Evolutionary conservation across 2,888 invertebrate species (phyloP), one percentile per base, ranked within the genome.

Genomic region (Noctua janthe): DNA sequence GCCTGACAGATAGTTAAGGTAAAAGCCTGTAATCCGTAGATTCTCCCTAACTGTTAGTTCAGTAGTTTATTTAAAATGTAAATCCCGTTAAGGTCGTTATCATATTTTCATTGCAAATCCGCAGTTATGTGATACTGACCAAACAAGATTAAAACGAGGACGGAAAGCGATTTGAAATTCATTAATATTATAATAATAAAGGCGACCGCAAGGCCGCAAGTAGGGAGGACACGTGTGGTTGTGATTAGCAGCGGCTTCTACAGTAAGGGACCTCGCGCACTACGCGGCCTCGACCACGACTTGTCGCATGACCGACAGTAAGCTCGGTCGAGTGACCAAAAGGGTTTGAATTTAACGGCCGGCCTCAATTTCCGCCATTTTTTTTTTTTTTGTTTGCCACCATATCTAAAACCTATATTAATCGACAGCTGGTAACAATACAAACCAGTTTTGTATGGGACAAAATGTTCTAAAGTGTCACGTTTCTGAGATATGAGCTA

Each of bases 181-280:
- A 49, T 81, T 78, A 62, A 59, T 47, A 76, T 75, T 75, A 17
- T 49, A 73, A 73, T 54, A 73, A 73, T 77, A 77, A 51, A 73
- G 35, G 51, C 49, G 74, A 76, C 78, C 74, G 39, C 64, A n/a
- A 76, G 11, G 66, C 66, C 23, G 43, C 71, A 76, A 73, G 67
- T 67, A 54, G 54, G 72, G 62, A 29, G 13, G 69, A 54, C 74
- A 47, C 6, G 78, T 78, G 76, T 74, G 79, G 64, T 69, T 77
- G 75, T 87, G 83, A 88, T 86, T 80, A 81, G 77, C 66, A 74
- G 79, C 67, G 71, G 67, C 78, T 59, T 76, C 85, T 5, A 47
- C 17, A 29, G 47, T 29, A 69, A n/a, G 39, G 47, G 35, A 10
- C 35, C 2, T 62, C 1, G 8, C 10, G 35, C 35, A 35, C 20